Conservation (phyloP, 64 coral and sea anemone genomes). For the Stylophora pistillata region DNA sequence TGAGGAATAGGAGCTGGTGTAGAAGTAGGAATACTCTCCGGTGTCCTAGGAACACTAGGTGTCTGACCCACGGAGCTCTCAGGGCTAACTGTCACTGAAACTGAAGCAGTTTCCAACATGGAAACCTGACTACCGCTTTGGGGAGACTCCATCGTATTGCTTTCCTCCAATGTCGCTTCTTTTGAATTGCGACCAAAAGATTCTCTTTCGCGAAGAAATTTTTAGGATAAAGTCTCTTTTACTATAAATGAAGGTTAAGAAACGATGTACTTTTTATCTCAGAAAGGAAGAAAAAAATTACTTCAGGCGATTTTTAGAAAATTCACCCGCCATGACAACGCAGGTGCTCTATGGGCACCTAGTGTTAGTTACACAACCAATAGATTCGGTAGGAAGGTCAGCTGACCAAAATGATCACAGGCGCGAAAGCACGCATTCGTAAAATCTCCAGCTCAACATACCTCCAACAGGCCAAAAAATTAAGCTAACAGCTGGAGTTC, state of each 20-base stretch:
- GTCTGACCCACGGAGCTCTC: conserved; percentile 10
- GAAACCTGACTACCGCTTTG: conserved; percentile 19
- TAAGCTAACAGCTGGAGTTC: too few relatives aligned
- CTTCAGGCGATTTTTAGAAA: neutral
- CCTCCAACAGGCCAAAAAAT: too few relatives aligned
- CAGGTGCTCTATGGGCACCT: neutral
- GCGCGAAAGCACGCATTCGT: neutral
- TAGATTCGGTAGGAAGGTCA: neutral
- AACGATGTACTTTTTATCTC: neutral
- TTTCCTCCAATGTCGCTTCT: neutral
- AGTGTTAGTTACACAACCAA: neutral
- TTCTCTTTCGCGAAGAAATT: neutral
- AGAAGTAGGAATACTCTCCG: conserved; percentile 8
- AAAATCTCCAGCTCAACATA: too few relatives aligned
- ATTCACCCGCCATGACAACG: conserved; percentile 24
- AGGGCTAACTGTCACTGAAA: conserved; percentile 4
- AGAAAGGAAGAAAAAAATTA: neutral
- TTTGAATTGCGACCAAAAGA: neutral
- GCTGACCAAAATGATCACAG: neutral
- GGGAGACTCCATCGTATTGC: conserved; percentile 15
- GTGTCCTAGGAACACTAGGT: conserved; percentile 18
- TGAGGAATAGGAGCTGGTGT: conserved; percentile 6
- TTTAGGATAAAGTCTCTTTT: neutral
- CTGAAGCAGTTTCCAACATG: conserved; percentile 29
- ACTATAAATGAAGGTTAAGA: neutral